Conservation (phyloP, 1,140 invertebrate genomes). For the Nylanderia fulva region DNA sequence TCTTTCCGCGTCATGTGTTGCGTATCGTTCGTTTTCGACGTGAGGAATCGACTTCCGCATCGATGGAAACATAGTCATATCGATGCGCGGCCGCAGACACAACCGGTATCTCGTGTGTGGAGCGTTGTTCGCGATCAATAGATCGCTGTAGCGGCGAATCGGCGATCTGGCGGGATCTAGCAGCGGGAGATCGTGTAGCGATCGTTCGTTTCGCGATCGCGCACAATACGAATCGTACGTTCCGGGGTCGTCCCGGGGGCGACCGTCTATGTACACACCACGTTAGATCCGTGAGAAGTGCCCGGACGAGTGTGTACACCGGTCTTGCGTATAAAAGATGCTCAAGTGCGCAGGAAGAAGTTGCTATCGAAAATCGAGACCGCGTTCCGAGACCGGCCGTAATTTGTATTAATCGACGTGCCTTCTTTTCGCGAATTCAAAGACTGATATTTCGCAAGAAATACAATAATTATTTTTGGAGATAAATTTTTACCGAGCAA, state of each 20-base stretch:
- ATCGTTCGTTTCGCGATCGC: slow-evolving; percentile 81
- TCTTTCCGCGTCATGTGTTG: slow-evolving; percentile 5
- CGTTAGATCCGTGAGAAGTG: slow-evolving; percentile 73
- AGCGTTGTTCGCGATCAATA: slow-evolving; percentile 82
- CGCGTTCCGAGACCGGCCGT: slow-evolving; percentile 7
- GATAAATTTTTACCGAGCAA: background rate
- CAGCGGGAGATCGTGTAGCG: slow-evolving; percentile 83
- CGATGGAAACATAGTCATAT: slow-evolving; percentile 77
- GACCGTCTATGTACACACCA: slow-evolving; percentile 71
- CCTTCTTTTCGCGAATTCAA: background rate
- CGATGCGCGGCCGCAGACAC: slow-evolving; percentile 66
- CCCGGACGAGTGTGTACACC: slow-evolving; percentile 66
- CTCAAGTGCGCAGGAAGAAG: too few species aligned
- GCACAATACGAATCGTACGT: slow-evolving; percentile 78
- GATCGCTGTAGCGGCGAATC: slow-evolving; percentile 81
- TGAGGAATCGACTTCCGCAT: slow-evolving; percentile 74
- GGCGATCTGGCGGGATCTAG: slow-evolving; percentile 81
- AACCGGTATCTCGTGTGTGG: slow-evolving; percentile 71
- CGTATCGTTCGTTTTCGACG: slow-evolving; percentile 54
- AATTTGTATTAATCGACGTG: slow-evolving; percentile 23
- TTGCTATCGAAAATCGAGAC: slow-evolving; percentile 45
- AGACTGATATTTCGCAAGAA: background rate
- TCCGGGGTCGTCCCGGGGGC: slow-evolving; percentile 76
- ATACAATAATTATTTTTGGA: background rate
- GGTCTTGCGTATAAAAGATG: slow-evolving; percentile 68